Evolutionary conservation across 2,113 vertebrate species (phyloP), one percentile per base, ranked within the genome.

Genomic region (Myodes glareolus): DNA sequence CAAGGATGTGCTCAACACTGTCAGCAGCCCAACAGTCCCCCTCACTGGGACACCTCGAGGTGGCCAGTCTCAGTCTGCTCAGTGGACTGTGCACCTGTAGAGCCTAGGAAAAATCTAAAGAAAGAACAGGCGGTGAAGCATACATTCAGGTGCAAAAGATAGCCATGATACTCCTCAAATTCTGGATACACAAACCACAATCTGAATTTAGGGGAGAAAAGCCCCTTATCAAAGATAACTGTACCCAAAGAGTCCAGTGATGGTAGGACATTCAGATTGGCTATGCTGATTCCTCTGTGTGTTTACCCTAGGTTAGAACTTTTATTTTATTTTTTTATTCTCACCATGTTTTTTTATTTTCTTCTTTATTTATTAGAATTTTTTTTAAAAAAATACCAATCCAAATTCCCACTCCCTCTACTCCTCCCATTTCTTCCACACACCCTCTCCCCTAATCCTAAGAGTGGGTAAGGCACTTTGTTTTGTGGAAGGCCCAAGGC

Each of bases 11-110:
- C 11, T 36, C 12, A 42, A 55, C 17, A 23, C 0, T 27, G 1
- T 47, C 9, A 27, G 19, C 0, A 4, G 31, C 3, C 13, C 1
- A n/a, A 9, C 1, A 21, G 0, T 47, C 47, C 77, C 29, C 23
- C 27, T 23, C 58, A 8, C 6, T 7, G 36, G 9, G 19, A 47
- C 3, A 25, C n/a, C 8, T 65, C 8, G 2, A 25, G 21, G 3
- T 1, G 7, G 17, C 39, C 31, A 70, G n/a, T 4, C 27, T 17
- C 0, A 0, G 10, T 50, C 2, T 3, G 16, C 21, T 94, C 63
- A 42, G 39, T 14, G 88, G 3, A 27, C 27, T 0, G 0, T 6
- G 29, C 9, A 61, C 13, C 5, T 86, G 70, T 12, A 50, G n/a
- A 5, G 29, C n/a, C 52, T 36, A 17, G 2, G 1, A 45, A 1